Evolutionary conservation across 2,888 invertebrate species (phyloP), one percentile per base, ranked within the genome.

Genomic region (Lacanobia oleracea): DNA sequence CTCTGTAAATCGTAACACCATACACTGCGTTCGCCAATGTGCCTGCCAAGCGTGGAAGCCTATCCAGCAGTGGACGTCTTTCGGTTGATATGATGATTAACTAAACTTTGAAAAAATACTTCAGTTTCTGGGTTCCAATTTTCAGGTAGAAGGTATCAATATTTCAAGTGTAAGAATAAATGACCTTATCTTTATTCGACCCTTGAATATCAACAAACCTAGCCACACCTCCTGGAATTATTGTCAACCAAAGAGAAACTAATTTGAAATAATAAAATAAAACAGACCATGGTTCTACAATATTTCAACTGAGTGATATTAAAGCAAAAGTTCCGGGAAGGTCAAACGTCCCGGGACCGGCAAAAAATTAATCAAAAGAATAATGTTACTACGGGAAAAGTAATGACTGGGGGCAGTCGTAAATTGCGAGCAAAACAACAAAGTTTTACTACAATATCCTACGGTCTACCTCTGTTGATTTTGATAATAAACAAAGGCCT

Each of bases 331-430:
- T 53, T 48, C 21, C 18, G 1, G 12, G 48, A 60, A 60, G 33
- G 33, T 23, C 54, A 23, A 61, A 48, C n/a, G 12, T 37, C 51
- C 23, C n/a, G 33, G 40, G 67, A 12, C 14, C 18, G 9, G n/a
- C n/a, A n/a, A 7, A 43, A 67, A 53, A 70, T 43, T 59, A 50
- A 76, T 63, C 33, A 63, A 53, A 63, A 71, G 12, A 60, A 33
- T 48, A 50, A 60, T 23, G 9, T 33, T 8, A 10, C 12, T 16
- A 33, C 16, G 40, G 54, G 48, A 57, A 72, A 70, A 65, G 45
- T 66, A 27, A 67, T 60, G 18, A 16, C 21, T 53, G 7, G 23
- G 53, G 56, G 3, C 43, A 23, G n/a, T 56, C 16, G 43, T 40
- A 48, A 70, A 50, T 59, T 37, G 14, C 2, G n/a, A 60, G 16